Evolutionary conservation across 1,140 invertebrate species (phyloP), one percentile per base, ranked within the genome.

Genomic region (Babylonia areolata): DNA sequence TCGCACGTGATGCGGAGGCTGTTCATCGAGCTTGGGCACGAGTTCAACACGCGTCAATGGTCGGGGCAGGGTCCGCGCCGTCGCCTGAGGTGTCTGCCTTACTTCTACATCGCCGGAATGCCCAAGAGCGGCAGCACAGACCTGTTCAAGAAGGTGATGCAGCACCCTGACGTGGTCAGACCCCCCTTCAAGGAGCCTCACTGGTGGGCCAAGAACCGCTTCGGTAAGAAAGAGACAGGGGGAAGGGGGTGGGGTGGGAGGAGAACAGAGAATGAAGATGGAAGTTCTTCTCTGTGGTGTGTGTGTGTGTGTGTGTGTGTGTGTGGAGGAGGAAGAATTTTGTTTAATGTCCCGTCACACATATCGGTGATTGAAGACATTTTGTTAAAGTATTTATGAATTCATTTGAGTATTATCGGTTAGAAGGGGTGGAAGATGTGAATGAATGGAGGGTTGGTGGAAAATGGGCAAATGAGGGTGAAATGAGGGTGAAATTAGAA

Each of bases 141-240:
- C 79, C 78, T 93, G 46, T 92, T 91, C 79, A 84, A 84, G 51
- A 90, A 90, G 54, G 84, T 93, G 15, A 87, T 88, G 46, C 73
- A 81, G 37, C 92, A 93, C 78, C 91, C 91, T 15, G 89, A 92
- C 64, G 88, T 91, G 0, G 85, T 88, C 0, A 80, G 88, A 6
- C 90, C 90, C 0, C 91, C 92, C 17, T 89, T 91, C 33, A 93
- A 93, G 80, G 93, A 93, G 85, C 88, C 90, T n/a, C 93, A 93
- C 78, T 93, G 92, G 91, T 93, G 93, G 93, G 90, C 90, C 20
- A 91, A 91, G 85, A 92, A 90, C 81, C 88, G 93, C 85, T 92
- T 90, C 73, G 91, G 91, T 92, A 79, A 84, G 88, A 28, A 20
- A 23, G 64, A 23, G 46, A 51, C 9, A 51, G 46, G 20, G 46